phyloP scores from a whole-genome alignment of 2,113 vertebrate genomes.

The Paraplagusia blochii region DNA sequence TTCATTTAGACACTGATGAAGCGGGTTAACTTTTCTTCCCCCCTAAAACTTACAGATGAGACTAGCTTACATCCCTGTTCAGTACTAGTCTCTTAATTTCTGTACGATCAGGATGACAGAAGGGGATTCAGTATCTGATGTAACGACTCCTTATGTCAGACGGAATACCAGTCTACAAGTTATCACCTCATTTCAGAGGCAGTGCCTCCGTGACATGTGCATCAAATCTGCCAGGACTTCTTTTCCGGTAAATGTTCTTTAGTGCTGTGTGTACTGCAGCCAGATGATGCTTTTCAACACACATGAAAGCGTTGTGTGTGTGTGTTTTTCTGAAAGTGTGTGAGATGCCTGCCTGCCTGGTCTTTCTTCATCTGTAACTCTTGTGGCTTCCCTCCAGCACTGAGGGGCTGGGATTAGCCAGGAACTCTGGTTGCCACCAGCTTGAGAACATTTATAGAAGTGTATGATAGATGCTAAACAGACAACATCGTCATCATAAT shows the following conservation, averaged over 20 bases:
- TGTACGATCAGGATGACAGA: slow-evolving; percentile 22
- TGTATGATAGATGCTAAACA: slow-evolving; percentile 57
- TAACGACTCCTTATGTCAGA: slow-evolving; percentile 61
- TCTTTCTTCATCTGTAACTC: slow-evolving; percentile 22
- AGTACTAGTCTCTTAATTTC: background rate
- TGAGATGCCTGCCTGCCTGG: slow-evolving; percentile 21
- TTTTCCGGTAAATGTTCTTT: slow-evolving; percentile 56
- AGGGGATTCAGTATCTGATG: slow-evolving; percentile 15
- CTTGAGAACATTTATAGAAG: slow-evolving; percentile 43
- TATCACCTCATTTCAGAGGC: slow-evolving; percentile 45
- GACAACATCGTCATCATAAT: slow-evolving; percentile 23
- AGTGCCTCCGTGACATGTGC: slow-evolving; percentile 72
- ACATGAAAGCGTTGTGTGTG: slow-evolving; percentile 61
- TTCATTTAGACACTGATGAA: too few species aligned
- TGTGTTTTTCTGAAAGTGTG: background rate
- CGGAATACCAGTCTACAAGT: slow-evolving; percentile 50
- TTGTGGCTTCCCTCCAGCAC: slow-evolving; percentile 26
- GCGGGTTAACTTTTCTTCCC: too few species aligned
- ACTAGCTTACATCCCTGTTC: too few species aligned
- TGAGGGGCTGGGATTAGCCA: slow-evolving; percentile 6
- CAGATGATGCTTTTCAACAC: slow-evolving; percentile 69
- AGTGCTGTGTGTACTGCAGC: slow-evolving; percentile 57
- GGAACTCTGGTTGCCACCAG: slow-evolving; percentile 31
- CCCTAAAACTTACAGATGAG: too few species aligned
- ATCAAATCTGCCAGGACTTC: slow-evolving; percentile 67